Evolutionary conservation across 2,113 vertebrate genomes (phyloP).

Genomic region (Sceloporus tristichus): DNA sequence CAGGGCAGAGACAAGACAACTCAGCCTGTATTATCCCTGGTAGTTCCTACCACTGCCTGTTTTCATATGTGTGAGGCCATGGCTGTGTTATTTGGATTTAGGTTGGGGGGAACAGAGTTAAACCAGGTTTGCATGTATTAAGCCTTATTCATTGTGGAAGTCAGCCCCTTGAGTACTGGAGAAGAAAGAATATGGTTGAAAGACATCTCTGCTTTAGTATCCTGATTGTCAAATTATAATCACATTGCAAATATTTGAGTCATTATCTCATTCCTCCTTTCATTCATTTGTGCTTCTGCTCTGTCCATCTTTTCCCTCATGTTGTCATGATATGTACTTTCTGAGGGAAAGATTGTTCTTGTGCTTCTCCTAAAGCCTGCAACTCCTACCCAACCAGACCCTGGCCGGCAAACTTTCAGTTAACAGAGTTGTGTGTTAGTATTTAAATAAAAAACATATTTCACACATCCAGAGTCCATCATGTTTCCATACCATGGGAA

Average conservation of each 20-base stretch:
- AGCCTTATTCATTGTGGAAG: conserved; percentile 31
- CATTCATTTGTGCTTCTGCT: conserved; percentile 1
- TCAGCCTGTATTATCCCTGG: conserved; percentile 54
- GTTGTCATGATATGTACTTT: conserved; percentile 29
- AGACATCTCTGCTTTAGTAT: neutral
- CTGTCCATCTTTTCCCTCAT: accelerated
- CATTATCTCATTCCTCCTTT: neutral
- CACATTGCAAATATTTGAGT: neutral
- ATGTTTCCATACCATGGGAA: neutral
- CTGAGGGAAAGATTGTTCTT: conserved; percentile 25
- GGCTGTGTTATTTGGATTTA: neutral
- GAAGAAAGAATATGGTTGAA: conserved; percentile 36
- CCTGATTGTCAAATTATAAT: conserved; percentile 16
- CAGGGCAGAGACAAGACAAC: conserved; percentile 60
- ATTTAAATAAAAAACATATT: neutral
- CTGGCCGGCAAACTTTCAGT: neutral
- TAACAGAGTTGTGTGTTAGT: neutral
- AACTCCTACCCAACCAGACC: neutral
- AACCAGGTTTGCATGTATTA: conserved; percentile 32
- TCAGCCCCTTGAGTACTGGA: conserved; percentile 33
- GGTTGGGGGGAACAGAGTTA: neutral
- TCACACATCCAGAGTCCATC: neutral
- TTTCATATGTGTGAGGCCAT: conserved; percentile 37
- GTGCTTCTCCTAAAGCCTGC: conserved; percentile 5
- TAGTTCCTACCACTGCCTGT: conserved; percentile 54